Evolutionary conservation across 2,797 vertebrate genomes (phyloP), one percentile per base, ranked within the genome.

Genomic region (Serranus cabrilla): DNA sequence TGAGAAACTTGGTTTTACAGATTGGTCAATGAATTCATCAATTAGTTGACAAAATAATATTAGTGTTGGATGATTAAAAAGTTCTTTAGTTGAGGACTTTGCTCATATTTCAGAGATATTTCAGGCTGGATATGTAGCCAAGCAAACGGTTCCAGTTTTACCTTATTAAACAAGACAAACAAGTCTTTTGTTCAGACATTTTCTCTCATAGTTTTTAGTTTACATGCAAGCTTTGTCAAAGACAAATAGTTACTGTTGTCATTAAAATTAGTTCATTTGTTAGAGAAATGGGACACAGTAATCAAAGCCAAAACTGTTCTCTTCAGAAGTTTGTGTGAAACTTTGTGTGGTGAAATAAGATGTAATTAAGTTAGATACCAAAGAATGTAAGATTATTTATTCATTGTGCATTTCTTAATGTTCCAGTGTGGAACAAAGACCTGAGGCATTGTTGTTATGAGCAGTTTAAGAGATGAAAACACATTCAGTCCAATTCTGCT

Each of bases 281-380:
- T 55, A 8, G 3, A 68, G 18, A 25, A 17, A 73, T 40, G 16
- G 7, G 20, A 40, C 21, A 49, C 12, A 18, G 52, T 42, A 37
- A 45, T 66, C 37, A 65, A 23, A 74, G 7, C 42, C 34, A 5
- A 31, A 2, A 57, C 4, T 21, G 3, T 37, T 45, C 18, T 69
- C 39, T 58, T n/a, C 4, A 57, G 16, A 37, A n/a, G 1, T 27
- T 5, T 62, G 11, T 47, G 34, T 18, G 7, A 6, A 25, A 7
- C 23, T 43, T 59, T 64, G 18, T 57, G 46, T 55, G 40, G 34
- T 39, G 8, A 62, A 78, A 80, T 75, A 31, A 72, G 58, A 57
- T 57, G 40, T 49, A 71, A 76, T 69, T 54, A 57, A 43, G 13
- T 65, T 47, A 16, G 52, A 68, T 27, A 55, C n/a, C 17, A 50